Base-by-base conservation (phyloP, 2,113 vertebrate genomes). In the Nesogale talazaci region DNA sequence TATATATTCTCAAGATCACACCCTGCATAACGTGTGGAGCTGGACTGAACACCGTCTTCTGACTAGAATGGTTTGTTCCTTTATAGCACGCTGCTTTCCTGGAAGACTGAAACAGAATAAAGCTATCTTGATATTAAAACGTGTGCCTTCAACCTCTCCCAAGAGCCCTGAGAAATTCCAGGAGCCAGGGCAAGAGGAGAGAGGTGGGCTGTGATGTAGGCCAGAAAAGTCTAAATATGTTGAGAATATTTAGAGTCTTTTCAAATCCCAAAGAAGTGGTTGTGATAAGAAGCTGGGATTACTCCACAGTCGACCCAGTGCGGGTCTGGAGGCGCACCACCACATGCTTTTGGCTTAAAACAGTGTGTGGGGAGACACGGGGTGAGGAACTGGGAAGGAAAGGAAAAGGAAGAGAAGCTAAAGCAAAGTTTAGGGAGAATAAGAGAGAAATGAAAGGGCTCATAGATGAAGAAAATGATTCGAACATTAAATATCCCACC, bases 401-500 rank as follows among this genome's bases (percentile, higher is more conserved):
- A 36, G n/a, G 70, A 42, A 25, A 31, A 75, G 12, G 40, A 77
- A 61, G 2, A 27, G 61, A 34, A 25, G 6, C 23, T 46, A 80
- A 40, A 31, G 63, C 15, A 7, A 74, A 38, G 38, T 17, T 40
- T 19, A 12, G 46, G 10, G 23, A 2, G 3, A 27, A 57, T 14
- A 59, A 67, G 27, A 56, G 1, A 40, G 70, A 92, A 67, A 90
- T 72, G 74, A 89, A n/a, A 76, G 40, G 65, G 38, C 42, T 86
- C 40, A 17, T 42, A 67, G 81, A 6, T 82, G 56, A 36, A 89
- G 61, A 57, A 40, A 69, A 70, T 93, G 89, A 93, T 80, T 92
- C 94, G 86, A 81, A 95, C 31, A n/a, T n/a, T n/a, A 81, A 65
- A 84, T 87, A 77, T 77, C 63, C 74, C 57, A 57, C 81, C 83